Evolutionary conservation across 2,888 invertebrate genomes (phyloP).

Genomic region (Hanleya hanleyi): DNA sequence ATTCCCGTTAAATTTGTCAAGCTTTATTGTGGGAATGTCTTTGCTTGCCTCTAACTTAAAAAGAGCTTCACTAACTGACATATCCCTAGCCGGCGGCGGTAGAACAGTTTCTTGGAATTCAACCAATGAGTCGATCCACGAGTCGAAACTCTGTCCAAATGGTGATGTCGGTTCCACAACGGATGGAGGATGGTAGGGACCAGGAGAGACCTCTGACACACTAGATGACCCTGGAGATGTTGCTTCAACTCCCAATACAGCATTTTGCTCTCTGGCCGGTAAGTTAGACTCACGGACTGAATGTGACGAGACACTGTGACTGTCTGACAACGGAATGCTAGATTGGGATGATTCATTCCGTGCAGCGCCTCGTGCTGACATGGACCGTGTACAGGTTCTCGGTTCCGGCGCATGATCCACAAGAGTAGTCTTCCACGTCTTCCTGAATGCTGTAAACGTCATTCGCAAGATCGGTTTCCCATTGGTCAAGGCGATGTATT

Average conservation of each 20-base stretch:
- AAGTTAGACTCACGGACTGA: background rate
- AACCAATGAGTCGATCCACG: background rate
- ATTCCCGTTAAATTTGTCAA: constrained; percentile 1
- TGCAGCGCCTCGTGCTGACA: background rate
- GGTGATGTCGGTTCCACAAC: background rate
- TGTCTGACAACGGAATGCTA: background rate
- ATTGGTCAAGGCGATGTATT: background rate
- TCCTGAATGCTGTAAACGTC: background rate
- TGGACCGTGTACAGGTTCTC: background rate
- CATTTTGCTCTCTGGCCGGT: background rate
- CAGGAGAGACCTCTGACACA: background rate
- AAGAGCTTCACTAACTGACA: constrained; percentile 4
- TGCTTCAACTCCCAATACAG: background rate
- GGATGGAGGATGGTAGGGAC: background rate
- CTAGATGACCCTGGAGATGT: background rate
- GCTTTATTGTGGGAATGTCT: constrained; percentile 6
- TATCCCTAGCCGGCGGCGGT: background rate
- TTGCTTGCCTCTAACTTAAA: constrained; percentile 11
- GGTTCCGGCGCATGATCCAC: background rate
- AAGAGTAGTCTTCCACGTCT: background rate
- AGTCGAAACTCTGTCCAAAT: background rate
- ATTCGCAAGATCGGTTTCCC: background rate
- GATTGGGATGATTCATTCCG: background rate
- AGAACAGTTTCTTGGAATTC: constrained; percentile 8
- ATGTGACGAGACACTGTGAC: background rate